Evolutionary conservation across 2,888 invertebrate genomes (phyloP).

Genomic region (Loripinus fragilis): DNA sequence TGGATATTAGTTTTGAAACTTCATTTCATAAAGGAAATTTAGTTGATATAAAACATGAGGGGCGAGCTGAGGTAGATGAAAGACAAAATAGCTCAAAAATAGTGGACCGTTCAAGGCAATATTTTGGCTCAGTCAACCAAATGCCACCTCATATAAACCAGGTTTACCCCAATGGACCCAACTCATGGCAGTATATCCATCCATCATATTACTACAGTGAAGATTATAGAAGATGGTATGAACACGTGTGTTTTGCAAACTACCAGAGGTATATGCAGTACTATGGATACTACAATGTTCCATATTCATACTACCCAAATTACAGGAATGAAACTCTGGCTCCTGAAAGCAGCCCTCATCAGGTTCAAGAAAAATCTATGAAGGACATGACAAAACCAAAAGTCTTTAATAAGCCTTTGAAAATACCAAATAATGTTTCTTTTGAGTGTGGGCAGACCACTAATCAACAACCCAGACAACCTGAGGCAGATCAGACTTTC

Average conservation of each 20-base stretch:
- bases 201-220: slow-evolving; percentile 18
- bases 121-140: neutral
- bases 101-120: too few relatives aligned
- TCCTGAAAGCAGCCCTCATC: neutral
- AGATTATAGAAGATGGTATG: slow-evolving; percentile 14
- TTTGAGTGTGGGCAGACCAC: neutral
- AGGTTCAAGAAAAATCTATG: neutral
- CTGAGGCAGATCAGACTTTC: neutral
- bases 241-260: neutral
- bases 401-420: neutral
- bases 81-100: too few relatives aligned
- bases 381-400: too few relatives aligned
- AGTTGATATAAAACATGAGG: too few relatives aligned
- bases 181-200: neutral
- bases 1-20: too few relatives aligned
- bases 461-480: neutral
- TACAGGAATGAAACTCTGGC: neutral
- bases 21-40: too few relatives aligned
- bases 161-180: neutral
- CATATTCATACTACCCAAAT: neutral
- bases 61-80: too few relatives aligned
- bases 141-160: neutral
- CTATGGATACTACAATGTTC: neutral
- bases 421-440: neutral
- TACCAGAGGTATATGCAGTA: slow-evolving; percentile 4